Conservation (phyloP, 2,888 invertebrate genomes). For the Trachelus tabidus region DNA sequence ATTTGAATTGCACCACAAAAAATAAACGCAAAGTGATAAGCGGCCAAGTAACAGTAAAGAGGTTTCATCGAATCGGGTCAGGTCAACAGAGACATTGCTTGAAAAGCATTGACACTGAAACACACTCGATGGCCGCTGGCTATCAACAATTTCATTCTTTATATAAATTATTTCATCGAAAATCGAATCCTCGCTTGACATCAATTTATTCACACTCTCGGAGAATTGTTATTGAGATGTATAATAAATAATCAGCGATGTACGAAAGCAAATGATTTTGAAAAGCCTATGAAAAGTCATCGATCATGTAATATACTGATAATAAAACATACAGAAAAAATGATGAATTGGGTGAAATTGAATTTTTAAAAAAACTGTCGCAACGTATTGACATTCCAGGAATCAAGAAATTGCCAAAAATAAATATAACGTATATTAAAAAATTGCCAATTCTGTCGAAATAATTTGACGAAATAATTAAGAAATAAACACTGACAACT, state of each 20-base stretch:
- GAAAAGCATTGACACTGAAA: not conserved
- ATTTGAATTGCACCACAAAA: not conserved
- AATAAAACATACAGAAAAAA: too few species aligned
- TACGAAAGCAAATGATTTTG: not conserved
- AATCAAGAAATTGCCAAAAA: not conserved
- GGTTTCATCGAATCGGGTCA: not conserved
- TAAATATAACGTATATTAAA: not conserved
- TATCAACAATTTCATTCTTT: not conserved
- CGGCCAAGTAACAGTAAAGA: not conserved
- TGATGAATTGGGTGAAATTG: too few species aligned
- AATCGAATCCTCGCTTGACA: not conserved
- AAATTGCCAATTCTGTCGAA: not conserved
- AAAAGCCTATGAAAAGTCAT: not conserved
- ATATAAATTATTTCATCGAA: not conserved
- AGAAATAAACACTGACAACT: not conserved
- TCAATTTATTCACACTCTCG: not conserved
- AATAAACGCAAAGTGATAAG: not conserved
- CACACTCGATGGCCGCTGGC: not conserved
- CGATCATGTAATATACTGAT: too few species aligned
- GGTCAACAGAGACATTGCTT: not conserved
- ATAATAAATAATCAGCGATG: not conserved
- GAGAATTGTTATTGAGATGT: not conserved
- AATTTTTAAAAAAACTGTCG: too few species aligned
- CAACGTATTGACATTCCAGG: not conserved
- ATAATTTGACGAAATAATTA: too few species aligned